Evolutionary conservation across 2,888 invertebrate species (phyloP).

Genomic region (Campoplex nolae): DNA sequence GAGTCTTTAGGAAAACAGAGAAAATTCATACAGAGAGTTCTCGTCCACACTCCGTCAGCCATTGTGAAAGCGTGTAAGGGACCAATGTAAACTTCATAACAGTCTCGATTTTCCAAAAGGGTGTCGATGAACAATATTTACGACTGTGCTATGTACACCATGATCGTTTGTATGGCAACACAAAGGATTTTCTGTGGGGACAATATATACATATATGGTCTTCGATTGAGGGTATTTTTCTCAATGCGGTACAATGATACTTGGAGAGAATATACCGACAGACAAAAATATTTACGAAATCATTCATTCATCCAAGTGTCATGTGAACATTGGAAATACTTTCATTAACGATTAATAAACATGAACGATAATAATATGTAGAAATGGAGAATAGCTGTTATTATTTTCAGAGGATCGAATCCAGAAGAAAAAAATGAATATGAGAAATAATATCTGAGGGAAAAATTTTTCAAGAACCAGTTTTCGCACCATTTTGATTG

Average conservation of each 20-base stretch:
- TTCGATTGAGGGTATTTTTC: neutral
- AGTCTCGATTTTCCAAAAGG: slow-evolving; percentile 54
- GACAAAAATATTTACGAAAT: neutral
- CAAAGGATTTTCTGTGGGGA: neutral
- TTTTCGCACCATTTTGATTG: neutral
- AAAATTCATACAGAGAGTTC: slow-evolving; percentile 10
- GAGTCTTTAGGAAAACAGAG: slow-evolving; percentile 46
- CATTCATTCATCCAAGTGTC: neutral
- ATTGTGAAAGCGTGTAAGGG: slow-evolving; percentile 38
- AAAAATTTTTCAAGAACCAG: too few species aligned
- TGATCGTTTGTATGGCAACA: neutral
- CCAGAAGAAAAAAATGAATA: too few species aligned
- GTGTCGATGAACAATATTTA: slow-evolving; percentile 62
- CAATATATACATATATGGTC: neutral
- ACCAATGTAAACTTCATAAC: slow-evolving; percentile 28
- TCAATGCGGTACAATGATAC: neutral
- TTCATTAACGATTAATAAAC: too few species aligned
- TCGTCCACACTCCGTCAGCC: slow-evolving; percentile 15
- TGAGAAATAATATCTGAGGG: too few species aligned
- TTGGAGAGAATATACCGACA: neutral
- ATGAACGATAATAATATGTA: too few species aligned
- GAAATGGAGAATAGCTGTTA: too few species aligned
- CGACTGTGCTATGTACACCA: slow-evolving; percentile 14
- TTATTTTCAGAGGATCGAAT: too few species aligned
- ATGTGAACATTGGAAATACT: too few species aligned